phyloP scores from a whole-genome alignment of 2,888 invertebrate species.

The Lycia hirtaria region DNA sequence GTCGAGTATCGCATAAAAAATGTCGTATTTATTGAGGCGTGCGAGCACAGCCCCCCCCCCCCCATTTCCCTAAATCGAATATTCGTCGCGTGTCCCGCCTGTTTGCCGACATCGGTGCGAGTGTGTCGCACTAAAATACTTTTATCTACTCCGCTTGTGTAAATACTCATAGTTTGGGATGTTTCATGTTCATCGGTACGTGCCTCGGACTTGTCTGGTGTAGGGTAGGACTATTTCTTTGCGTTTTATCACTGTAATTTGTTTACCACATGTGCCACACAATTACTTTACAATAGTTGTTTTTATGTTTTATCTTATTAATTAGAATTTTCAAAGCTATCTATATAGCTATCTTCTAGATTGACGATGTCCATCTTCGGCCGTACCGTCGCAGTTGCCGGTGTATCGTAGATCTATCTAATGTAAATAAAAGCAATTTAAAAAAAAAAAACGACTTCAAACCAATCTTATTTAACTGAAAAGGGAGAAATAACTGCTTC shows the following conservation, averaged over 20 bases:
- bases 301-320: too few relatives aligned
- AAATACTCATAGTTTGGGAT: slow-evolving; percentile 10
- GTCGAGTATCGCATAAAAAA: slow-evolving; percentile 16
- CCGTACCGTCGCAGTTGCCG: too few relatives aligned
- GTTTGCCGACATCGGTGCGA: slow-evolving; percentile 45
- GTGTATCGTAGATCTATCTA: too few relatives aligned
- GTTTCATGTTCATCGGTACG: background rate
- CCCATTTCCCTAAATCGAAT: slow-evolving; percentile 50
- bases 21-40: slow-evolving; percentile 34
- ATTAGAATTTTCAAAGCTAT: too few relatives aligned
- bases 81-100: slow-evolving; percentile 42
- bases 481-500: too few relatives aligned
- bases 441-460: too few relatives aligned
- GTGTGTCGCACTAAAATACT: slow-evolving; percentile 35
- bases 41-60: slow-evolving; percentile 39
- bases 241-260: background rate
- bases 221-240: background rate
- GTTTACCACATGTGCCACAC: background rate
- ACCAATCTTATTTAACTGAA: too few relatives aligned
- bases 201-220: background rate
- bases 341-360: too few relatives aligned
- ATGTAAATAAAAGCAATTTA: too few relatives aligned
- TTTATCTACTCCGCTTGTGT: slow-evolving; percentile 25
- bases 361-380: too few relatives aligned
- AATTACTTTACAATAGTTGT: too few relatives aligned